A percentile compares a stretch with the other conserved stretches of the same genome.
These are phyloP conservation scores for Adrianichthys oophorus DNA, from an alignment of 2,797 vertebrate species.

Conservation along the genomic window DNA sequence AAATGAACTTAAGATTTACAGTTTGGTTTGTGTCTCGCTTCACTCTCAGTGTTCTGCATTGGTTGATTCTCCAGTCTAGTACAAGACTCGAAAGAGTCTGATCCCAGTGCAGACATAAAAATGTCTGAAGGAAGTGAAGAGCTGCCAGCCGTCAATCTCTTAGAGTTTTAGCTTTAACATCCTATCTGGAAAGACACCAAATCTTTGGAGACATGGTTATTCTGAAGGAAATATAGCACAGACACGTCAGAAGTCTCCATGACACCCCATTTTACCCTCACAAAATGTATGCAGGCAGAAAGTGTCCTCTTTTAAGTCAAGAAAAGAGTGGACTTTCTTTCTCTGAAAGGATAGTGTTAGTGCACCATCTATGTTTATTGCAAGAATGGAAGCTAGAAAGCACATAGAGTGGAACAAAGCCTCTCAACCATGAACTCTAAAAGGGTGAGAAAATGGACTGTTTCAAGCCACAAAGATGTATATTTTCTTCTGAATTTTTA, in stretches of 20 bases:
- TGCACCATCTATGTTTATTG: not conserved
- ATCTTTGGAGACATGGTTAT: slow-evolving; percentile 1
- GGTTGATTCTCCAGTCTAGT: not conserved
- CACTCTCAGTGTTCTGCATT: not conserved
- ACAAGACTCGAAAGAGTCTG: not conserved
- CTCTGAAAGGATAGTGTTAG: not conserved
- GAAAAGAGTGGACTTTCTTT: not conserved
- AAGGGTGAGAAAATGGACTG: too few relatives aligned
- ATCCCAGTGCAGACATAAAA: not conserved
- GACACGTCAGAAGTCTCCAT: not conserved
- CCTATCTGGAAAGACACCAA: not conserved
- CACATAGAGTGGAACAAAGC: not conserved
- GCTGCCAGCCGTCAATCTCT: not conserved
- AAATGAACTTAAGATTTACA: not conserved
- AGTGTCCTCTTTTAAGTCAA: not conserved
- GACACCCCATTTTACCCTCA: not conserved
- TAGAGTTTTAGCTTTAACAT: not conserved
- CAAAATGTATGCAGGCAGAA: not conserved
- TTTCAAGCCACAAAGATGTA: too few relatives aligned
- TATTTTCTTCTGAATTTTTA: too few relatives aligned
- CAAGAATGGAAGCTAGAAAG: not conserved
- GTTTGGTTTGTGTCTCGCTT: not conserved
- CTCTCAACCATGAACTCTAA: not conserved
- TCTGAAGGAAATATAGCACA: not conserved
- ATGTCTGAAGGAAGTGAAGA: not conserved